phyloP scores from a whole-genome alignment of 2,113 vertebrate species.

The Labeo rohita region DNA sequence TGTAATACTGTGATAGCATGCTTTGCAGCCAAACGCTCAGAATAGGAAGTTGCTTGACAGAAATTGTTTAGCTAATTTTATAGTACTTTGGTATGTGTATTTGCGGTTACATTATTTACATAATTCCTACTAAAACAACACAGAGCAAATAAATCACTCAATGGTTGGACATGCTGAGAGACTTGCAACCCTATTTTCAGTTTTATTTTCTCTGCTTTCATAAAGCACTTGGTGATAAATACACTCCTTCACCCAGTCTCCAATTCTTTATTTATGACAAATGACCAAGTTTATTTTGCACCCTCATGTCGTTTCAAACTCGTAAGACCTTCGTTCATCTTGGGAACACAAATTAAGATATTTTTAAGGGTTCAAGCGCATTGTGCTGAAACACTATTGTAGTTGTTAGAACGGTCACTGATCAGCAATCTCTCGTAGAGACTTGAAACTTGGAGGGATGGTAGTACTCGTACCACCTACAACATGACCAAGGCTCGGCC shows the following conservation, averaged over 20 bases:
- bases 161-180: background rate
- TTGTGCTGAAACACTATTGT: too few species aligned
- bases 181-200: background rate
- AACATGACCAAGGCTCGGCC: too few species aligned
- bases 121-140: background rate
- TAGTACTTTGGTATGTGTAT: background rate
- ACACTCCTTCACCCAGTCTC: background rate
- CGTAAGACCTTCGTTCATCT: too few species aligned
- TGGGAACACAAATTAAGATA: too few species aligned
- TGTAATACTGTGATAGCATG: background rate
- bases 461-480: too few species aligned
- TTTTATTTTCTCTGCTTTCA: background rate
- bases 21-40: background rate
- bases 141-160: background rate
- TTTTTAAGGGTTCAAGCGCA: too few species aligned
- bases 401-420: too few species aligned
- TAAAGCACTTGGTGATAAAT: background rate
- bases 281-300: background rate
- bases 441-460: too few species aligned
- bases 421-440: too few species aligned
- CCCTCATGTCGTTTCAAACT: too few species aligned
- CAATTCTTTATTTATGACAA: background rate
- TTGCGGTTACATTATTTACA: background rate
- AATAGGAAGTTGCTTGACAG: background rate
- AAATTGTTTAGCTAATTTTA: background rate